Evolutionary conservation across 1,140 invertebrate genomes (phyloP), one percentile per base, ranked within the genome.

Genomic region (Pristionchus pacificus): DNA sequence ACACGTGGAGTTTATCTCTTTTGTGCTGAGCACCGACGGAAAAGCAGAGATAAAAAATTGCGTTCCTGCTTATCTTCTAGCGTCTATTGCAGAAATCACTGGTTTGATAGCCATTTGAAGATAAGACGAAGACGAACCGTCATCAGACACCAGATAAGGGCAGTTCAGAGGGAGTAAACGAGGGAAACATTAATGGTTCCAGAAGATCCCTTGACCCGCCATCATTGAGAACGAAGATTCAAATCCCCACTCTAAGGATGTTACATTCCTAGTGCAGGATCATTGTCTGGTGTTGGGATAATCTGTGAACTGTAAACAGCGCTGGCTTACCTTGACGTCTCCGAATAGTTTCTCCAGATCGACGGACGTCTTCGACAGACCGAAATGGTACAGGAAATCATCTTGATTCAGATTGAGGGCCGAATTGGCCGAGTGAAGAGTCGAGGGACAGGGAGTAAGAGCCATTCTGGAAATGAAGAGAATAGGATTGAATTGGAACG

Each of bases 271-370:
- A 24, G 32, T 49, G 3, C 24, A 75, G n/a, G n/a, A n/a, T n/a
- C n/a, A n/a, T n/a, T n/a, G n/a, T n/a, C n/a, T n/a, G n/a, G n/a
- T n/a, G n/a, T n/a, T n/a, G n/a, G n/a, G n/a, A n/a, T n/a, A n/a
- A n/a, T n/a, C n/a, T n/a, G n/a, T 49, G 38, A 19, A 49, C 6
- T 49, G 38, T 19, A 49, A 49, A 49, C 19, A 19, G 38, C 6
- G n/a, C n/a, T n/a, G 38, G 6, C 79, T 84, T 88, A 95, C 93
- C 89, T 95, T 95, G 55, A 96, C 89, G 86, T 97, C 94, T 25
- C 92, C 91, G 85, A 97, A 97, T 92, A 95, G 94, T 84, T 92
- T 91, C n/a, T 91, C 89, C 13, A 97, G 88, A 86, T 97, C 92
- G 83, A 96, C 91, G 32, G 91, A 91, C 49, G 89, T 91, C 80